phyloP scores from a whole-genome alignment of 1,140 invertebrate species.

The Cheumatopsyche charites region DNA sequence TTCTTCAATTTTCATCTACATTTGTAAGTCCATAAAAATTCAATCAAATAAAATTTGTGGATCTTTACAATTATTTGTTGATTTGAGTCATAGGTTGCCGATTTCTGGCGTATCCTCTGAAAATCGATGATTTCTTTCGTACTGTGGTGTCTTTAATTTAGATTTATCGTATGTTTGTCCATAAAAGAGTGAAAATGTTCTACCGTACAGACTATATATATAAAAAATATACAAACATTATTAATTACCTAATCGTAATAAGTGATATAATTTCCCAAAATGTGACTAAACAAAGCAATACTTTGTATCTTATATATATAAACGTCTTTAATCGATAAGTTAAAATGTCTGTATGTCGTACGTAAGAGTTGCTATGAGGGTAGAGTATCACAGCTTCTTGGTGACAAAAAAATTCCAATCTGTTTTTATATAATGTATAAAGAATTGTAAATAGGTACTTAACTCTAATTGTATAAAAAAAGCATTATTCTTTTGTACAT shows the following conservation, averaged over 20 bases:
- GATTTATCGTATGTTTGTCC: conserved; percentile 45
- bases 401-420: conserved; percentile 42
- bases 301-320: conserved; percentile 61
- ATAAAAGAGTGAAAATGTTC: conserved; percentile 39
- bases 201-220: conserved; percentile 31
- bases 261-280: conserved; percentile 70
- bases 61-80: no score
- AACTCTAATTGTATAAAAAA: conserved; percentile 48
- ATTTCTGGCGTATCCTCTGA: conserved; percentile 45
- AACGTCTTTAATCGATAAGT: conserved; percentile 59
- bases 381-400: conserved; percentile 38
- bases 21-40: no score
- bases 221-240: no score
- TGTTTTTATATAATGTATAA: conserved; percentile 47
- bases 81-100: no score
- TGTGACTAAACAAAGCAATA: conserved; percentile 72
- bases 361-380: conserved; percentile 38
- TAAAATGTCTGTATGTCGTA: conserved; percentile 45
- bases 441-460: conserved; percentile 49
- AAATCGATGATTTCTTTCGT: conserved; percentile 41
- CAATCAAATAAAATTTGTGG: no score
- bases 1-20: no score
- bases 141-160: conserved; percentile 48
- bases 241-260: conserved; percentile 52
- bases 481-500: conserved; percentile 48